Evolutionary conservation across 2,888 invertebrate genomes (phyloP).

Genomic region (Euphydryas editha): DNA sequence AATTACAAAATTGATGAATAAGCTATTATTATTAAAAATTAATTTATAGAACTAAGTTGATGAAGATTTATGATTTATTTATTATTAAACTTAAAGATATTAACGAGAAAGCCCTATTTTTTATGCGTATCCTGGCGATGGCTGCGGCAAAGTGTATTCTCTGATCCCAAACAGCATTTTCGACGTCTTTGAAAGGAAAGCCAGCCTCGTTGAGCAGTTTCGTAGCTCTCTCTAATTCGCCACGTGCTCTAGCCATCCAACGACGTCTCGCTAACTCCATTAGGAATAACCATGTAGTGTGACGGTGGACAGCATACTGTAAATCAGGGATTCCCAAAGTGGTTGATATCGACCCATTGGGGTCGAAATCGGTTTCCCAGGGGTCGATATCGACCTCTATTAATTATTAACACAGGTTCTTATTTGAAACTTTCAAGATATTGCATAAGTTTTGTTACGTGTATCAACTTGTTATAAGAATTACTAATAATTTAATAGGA

Average conservation of each 20-base stretch:
- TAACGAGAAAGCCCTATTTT: slow-evolving; percentile 87
- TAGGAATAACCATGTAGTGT: slow-evolving; percentile 86
- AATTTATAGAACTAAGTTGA: no score
- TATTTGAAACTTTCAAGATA: no score
- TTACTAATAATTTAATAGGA: no score
- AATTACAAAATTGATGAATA: no score
- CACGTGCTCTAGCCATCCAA: slow-evolving; percentile 73
- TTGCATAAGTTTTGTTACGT: no score
- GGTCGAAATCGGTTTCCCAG: no score
- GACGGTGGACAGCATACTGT: slow-evolving; percentile 61
- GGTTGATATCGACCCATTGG: no score
- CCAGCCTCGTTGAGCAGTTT: slow-evolving; percentile 61
- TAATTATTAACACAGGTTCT: no score
- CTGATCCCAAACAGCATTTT: slow-evolving; percentile 85
- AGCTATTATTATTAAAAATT: no score
- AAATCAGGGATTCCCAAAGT: not conserved
- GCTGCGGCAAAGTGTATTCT: slow-evolving; percentile 89
- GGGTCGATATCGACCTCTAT: no score
- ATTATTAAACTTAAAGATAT: slow-evolving; percentile 42
- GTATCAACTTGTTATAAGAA: no score
- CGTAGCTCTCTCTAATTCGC: slow-evolving; percentile 60
- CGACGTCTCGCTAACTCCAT: slow-evolving; percentile 88
- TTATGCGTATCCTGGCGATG: slow-evolving; percentile 89
- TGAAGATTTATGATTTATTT: not conserved
- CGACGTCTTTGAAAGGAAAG: slow-evolving; percentile 78